Conservation (phyloP, 2,113 vertebrate genomes). For the Lethenteron camtschaticum region DNA sequence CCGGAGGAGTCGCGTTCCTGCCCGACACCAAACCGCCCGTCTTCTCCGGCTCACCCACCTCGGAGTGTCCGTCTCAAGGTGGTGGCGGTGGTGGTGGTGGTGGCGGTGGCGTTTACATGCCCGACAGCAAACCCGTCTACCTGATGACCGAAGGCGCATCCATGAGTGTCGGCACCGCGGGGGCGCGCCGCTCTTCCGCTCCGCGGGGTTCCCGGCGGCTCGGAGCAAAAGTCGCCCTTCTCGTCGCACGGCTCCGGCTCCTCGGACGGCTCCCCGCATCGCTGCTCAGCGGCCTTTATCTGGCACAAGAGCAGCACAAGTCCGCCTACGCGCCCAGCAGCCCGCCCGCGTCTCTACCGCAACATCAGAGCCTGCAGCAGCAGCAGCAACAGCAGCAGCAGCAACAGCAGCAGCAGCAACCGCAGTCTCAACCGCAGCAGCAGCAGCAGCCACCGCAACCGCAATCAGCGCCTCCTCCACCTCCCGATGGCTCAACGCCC, state of each 20-base stretch:
- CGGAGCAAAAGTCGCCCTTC: conserved; percentile 9
- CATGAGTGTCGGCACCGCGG: not conserved
- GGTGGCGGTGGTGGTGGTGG: conserved; percentile 41
- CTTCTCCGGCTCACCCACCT: conserved; percentile 24
- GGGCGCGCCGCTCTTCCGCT: conserved; percentile 14
- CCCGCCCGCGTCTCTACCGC: not conserved
- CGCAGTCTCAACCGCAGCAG: conserved; percentile 21
- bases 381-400: conserved; percentile 7
- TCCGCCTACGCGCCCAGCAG: conserved; percentile 12
- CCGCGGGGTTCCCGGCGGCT: conserved; percentile 10
- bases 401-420: conserved; percentile 16
- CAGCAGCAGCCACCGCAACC: conserved; percentile 46
- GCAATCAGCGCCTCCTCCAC: conserved; percentile 12
- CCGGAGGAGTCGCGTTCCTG: conserved; percentile 37
- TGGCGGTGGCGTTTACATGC: conserved; percentile 14
- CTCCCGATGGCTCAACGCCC: not conserved
- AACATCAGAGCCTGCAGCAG: conserved; percentile 2
- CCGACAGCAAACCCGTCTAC: conserved; percentile 11
- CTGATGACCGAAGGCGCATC: conserved; percentile 4
- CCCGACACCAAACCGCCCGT: conserved; percentile 21
- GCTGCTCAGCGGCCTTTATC: conserved; percentile 1
- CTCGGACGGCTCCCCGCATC: conserved; percentile 3
- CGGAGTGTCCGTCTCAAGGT: conserved; percentile 55
- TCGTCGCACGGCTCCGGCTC: conserved; percentile 8
- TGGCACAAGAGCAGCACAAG: not conserved